These are phyloP conservation scores for Falco biarmicus DNA, from an alignment of 2,797 vertebrate species.

Conservation along the genomic window DNA sequence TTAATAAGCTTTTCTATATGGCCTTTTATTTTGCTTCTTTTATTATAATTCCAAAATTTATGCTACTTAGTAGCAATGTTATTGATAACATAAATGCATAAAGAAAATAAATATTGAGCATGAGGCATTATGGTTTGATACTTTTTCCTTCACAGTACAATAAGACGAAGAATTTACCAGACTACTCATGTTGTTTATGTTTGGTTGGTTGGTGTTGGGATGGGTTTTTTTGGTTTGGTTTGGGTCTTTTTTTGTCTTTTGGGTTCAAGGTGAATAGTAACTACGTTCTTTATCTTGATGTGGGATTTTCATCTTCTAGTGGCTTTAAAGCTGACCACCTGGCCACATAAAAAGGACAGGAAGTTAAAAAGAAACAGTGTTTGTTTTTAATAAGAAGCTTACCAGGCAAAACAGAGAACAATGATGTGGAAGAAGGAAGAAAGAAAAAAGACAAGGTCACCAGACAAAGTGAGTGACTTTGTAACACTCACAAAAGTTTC, in stretches of 20 bases:
- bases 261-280: neutral
- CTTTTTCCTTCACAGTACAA: neutral
- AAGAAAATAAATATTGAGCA: neutral
- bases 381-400: neutral
- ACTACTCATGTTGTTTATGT: neutral
- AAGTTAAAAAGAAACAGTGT: neutral
- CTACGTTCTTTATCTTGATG: neutral
- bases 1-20: neutral
- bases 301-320: neutral
- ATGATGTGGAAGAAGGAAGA: neutral
- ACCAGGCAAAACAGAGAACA: neutral
- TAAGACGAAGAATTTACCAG: neutral
- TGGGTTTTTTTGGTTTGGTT: accelerated
- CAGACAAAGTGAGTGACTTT: neutral
- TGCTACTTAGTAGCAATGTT: neutral
- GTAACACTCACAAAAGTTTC: neutral
- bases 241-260: neutral
- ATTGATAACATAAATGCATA: neutral
- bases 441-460: neutral
- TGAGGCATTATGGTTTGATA: neutral
- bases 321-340: neutral
- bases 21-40: neutral
- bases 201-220: neutral
- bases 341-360: neutral
- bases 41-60: neutral